These are phyloP conservation scores for Amblyraja radiata DNA, from an alignment of 2,797 vertebrate genomes.

Conservation along the genomic window DNA sequence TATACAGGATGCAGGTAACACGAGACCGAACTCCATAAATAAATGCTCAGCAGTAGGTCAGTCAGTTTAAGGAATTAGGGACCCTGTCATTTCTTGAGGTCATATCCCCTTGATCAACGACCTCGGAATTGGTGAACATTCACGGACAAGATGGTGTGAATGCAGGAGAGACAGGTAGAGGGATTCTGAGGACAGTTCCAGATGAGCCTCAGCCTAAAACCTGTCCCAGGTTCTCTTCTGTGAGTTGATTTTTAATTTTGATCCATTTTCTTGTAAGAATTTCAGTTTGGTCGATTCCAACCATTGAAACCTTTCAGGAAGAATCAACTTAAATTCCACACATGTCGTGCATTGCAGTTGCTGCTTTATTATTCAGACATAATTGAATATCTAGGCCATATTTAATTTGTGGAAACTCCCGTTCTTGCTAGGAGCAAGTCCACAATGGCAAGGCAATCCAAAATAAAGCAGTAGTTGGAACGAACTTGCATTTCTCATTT, in stretches of 20 bases:
- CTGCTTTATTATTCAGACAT: background rate
- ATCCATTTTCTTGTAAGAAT: background rate
- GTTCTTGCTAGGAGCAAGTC: background rate
- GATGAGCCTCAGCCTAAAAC: no score
- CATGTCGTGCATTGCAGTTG: background rate
- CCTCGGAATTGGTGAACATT: no score
- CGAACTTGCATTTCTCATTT: background rate
- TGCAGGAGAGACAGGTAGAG: background rate
- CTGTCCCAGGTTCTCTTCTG: background rate
- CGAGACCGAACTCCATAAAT: background rate
- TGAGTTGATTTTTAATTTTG: background rate
- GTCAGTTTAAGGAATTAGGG: background rate
- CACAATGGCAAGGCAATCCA: background rate
- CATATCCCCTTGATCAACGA: no score
- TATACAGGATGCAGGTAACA: background rate
- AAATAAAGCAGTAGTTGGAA: background rate
- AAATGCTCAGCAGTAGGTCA: background rate
- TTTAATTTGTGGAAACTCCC: background rate
- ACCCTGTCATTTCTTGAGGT: background rate
- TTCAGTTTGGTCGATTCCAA: background rate
- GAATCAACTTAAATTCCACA: background rate
- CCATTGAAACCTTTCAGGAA: background rate
- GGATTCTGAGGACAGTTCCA: no score
- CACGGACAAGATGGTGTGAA: no score
- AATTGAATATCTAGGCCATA: background rate